These are phyloP conservation scores for Callochromis pleurospilus DNA, from an alignment of 2,113 vertebrate species.

Conservation along the genomic window DNA sequence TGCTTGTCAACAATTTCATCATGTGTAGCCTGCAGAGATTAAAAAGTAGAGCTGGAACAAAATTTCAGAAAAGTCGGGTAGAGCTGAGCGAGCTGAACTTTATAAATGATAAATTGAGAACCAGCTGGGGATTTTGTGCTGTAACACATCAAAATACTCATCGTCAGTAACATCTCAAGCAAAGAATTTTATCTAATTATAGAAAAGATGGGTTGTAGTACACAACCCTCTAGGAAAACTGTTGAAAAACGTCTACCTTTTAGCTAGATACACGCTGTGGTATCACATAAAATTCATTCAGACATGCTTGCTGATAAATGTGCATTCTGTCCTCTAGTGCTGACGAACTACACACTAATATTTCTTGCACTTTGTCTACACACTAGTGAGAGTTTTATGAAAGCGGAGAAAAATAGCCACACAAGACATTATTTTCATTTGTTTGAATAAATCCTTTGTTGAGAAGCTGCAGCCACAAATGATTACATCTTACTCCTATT, in stretches of 20 bases:
- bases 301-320: neutral
- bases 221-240: neutral
- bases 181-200: neutral
- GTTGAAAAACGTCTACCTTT: neutral
- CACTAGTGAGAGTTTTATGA: neutral
- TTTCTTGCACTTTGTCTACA: neutral
- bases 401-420: neutral
- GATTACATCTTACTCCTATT: neutral
- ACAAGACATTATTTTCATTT: neutral
- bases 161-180: neutral
- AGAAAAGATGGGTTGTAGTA: neutral
- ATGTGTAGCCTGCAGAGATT: neutral
- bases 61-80: neutral
- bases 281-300: neutral
- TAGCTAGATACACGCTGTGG: neutral
- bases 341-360: neutral
- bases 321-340: neutral
- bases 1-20: neutral
- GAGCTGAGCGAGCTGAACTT: neutral
- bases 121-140: neutral
- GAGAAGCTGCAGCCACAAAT: neutral
- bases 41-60: neutral
- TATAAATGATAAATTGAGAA: neutral
- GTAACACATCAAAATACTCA: neutral
- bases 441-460: neutral